These are phyloP conservation scores for Macrotus californicus DNA, from an alignment of 2,113 vertebrate species.

Conservation along the genomic window DNA sequence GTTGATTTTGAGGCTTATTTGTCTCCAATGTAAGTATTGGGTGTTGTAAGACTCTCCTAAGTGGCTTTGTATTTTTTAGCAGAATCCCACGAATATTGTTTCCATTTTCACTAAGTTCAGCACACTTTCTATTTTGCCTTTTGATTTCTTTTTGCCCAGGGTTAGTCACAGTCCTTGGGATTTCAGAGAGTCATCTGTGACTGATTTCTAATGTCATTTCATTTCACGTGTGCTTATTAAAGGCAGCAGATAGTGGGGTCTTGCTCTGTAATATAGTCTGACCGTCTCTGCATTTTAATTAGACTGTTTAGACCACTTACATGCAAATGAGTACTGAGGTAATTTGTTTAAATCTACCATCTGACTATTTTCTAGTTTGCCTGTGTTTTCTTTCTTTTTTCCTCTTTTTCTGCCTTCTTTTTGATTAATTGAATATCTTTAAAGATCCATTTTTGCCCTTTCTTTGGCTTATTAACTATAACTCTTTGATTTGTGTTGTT, in stretches of 20 bases:
- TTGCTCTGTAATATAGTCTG: background rate
- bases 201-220: too few relatives aligned
- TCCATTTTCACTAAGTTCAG: background rate
- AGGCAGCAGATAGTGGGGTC: background rate
- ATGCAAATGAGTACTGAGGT: background rate
- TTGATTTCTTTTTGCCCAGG: background rate
- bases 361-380: background rate
- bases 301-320: background rate
- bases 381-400: background rate
- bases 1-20: background rate
- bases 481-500: background rate
- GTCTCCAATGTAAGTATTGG: background rate
- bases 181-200: too few relatives aligned
- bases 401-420: too few relatives aligned
- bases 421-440: background rate
- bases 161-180: background rate
- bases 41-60: background rate
- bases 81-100: background rate
- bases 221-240: background rate
- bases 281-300: background rate
- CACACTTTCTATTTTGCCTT: background rate
- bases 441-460: background rate
- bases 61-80: background rate
- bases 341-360: background rate
- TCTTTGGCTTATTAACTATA: background rate